Evolutionary conservation across 2,888 invertebrate genomes (phyloP).

Genomic region (Microplitis deprimator): DNA sequence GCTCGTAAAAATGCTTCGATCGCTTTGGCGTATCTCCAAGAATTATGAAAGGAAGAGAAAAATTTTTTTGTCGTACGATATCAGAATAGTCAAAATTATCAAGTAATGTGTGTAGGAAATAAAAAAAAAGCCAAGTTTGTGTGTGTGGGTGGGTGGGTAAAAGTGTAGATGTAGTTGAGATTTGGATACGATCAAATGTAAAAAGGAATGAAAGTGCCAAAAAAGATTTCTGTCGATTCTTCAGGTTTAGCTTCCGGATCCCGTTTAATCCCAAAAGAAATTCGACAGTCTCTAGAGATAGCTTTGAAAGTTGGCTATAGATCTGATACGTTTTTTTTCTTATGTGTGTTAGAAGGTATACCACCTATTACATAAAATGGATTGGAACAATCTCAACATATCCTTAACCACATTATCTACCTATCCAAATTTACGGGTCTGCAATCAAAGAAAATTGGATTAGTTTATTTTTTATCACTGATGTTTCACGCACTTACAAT

Average conservation of each 20-base stretch:
- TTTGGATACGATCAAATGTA: neutral
- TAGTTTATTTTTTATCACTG: neutral
- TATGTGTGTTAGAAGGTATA: neutral
- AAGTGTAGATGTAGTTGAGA: constrained; percentile 25
- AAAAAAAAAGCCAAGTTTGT: neutral
- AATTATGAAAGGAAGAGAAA: constrained; percentile 11
- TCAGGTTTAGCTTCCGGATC: neutral
- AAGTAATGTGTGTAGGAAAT: neutral
- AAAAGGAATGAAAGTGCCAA: constrained; percentile 3
- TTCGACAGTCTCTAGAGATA: constrained; percentile 19
- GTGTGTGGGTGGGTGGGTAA: neutral
- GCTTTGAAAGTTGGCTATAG: neutral
- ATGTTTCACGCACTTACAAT: neutral
- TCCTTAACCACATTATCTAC: neutral
- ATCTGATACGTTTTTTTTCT: neutral
- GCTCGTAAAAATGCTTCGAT: neutral
- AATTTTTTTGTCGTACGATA: neutral
- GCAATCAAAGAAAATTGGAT: neutral
- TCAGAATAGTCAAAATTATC: neutral
- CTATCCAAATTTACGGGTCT: neutral
- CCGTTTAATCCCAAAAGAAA: constrained; percentile 39
- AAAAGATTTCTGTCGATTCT: constrained; percentile 22
- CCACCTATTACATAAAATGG: neutral
- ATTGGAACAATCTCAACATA: neutral
- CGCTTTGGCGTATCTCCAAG: constrained; percentile 16